phyloP scores from a whole-genome alignment of 1,140 invertebrate species.

The Palaemon carinicauda region DNA sequence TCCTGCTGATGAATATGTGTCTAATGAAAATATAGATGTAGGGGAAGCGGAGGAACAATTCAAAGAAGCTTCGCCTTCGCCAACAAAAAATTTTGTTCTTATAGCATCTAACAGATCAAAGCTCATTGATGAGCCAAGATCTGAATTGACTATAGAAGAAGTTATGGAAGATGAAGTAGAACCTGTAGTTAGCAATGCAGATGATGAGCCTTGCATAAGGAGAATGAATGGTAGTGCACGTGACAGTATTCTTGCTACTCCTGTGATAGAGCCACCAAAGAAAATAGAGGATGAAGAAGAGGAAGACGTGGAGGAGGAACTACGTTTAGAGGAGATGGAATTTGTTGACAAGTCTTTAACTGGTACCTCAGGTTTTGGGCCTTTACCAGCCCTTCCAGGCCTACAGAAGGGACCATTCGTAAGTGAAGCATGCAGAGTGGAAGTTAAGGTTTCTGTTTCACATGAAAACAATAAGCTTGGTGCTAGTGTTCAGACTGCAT shows the following conservation, averaged over 20 bases:
- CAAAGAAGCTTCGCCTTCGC: too few relatives aligned
- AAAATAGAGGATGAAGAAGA: not conserved
- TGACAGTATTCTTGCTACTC: not conserved
- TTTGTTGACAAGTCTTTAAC: not conserved
- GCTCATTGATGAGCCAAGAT: slow-evolving; percentile 44
- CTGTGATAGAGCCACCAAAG: not conserved
- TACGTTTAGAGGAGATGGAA: slow-evolving; percentile 21
- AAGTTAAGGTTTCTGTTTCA: slow-evolving; percentile 33
- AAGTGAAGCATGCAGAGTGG: slow-evolving; percentile 52
- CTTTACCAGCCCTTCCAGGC: slow-evolving; percentile 22
- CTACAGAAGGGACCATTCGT: slow-evolving; percentile 37
- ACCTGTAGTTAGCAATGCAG: not conserved
- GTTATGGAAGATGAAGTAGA: not conserved
- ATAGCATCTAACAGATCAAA: slow-evolving; percentile 35
- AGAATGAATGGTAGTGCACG: slow-evolving; percentile 24
- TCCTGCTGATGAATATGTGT: not conserved
- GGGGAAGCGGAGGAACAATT: too few relatives aligned
- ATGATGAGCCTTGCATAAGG: slow-evolving; percentile 33
- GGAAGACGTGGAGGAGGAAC: not conserved
- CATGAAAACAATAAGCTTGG: slow-evolving; percentile 40
- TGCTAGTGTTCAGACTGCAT: slow-evolving; percentile 40
- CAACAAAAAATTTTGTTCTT: slow-evolving; percentile 39
- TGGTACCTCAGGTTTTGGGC: not conserved
- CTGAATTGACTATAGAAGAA: not conserved
- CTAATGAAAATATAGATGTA: too few relatives aligned